These are phyloP conservation scores for Tanaodytes sp. DNA, from an alignment of 2,888 invertebrate genomes.

Conservation along the genomic window DNA sequence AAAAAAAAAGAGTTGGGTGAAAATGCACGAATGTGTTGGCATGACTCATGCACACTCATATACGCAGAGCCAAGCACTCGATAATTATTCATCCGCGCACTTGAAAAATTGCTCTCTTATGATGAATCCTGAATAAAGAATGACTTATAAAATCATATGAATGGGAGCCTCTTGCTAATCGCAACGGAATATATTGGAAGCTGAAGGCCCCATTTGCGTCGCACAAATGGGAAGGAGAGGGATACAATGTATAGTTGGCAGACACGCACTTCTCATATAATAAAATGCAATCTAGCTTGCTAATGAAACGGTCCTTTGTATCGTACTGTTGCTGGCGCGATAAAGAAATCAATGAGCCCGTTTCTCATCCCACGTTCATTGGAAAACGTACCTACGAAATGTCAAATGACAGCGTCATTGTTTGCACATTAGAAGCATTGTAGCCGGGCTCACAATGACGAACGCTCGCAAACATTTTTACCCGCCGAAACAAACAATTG, in stretches of 20 bases:
- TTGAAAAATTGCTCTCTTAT: constrained; percentile 35
- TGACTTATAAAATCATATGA: constrained; percentile 42
- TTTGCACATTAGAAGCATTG: constrained; percentile 45
- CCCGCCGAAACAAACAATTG: neutral
- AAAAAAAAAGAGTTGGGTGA: no score
- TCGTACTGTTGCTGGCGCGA: constrained; percentile 43
- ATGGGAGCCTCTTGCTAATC: constrained; percentile 45
- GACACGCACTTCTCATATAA: constrained; percentile 54
- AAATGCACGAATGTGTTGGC: no score
- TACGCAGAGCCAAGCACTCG: neutral
- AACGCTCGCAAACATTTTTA: constrained; percentile 15
- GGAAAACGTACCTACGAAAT: constrained; percentile 46
- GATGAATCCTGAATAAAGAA: constrained; percentile 44
- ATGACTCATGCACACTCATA: no score
- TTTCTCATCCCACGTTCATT: constrained; percentile 55
- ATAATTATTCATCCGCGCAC: constrained; percentile 34
- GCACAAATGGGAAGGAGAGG: constrained; percentile 40
- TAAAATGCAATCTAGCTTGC: constrained; percentile 55
- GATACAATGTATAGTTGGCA: constrained; percentile 51
- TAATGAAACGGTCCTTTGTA: constrained; percentile 55
- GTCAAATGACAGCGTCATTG: constrained; percentile 43
- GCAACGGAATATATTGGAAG: constrained; percentile 49
- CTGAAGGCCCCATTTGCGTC: constrained; percentile 49
- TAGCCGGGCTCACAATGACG: constrained; percentile 17
- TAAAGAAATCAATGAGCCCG: constrained; percentile 54